These are phyloP conservation scores for Peromyscus polionotus DNA, from an alignment of 2,113 vertebrate species.

Conservation along the genomic window DNA sequence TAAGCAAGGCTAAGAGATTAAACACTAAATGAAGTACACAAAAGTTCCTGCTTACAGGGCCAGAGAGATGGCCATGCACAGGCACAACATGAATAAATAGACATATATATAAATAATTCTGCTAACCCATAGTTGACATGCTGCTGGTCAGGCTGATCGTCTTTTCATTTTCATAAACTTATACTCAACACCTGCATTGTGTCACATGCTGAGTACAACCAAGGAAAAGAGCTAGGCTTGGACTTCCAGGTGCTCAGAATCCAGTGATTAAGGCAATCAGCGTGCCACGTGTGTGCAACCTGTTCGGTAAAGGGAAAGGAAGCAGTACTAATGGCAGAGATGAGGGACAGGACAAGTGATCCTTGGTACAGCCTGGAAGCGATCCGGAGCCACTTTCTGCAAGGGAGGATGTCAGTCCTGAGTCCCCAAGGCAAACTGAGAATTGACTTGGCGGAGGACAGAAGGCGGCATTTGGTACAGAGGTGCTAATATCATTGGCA, in stretches of 20 bases:
- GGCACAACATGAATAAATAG: neutral
- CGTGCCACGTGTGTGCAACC: neutral
- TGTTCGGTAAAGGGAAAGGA: neutral
- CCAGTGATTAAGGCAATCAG: neutral
- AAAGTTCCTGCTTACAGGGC: neutral
- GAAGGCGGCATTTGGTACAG: neutral
- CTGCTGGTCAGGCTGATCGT: neutral
- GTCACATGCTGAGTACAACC: neutral
- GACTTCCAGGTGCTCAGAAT: neutral
- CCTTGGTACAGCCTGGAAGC: neutral
- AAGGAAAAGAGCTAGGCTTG: neutral
- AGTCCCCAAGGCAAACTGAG: neutral
- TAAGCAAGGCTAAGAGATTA: neutral
- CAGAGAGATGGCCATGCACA: neutral
- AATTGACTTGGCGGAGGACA: neutral
- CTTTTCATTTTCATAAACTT: slow-evolving; percentile 1
- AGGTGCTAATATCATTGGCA: neutral
- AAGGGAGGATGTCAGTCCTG: neutral
- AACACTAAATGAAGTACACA: neutral
- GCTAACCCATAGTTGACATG: neutral
- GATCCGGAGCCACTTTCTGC: neutral
- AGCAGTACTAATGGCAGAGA: neutral
- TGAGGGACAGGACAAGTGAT: neutral
- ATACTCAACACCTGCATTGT: neutral
- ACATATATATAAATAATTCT: neutral